A percentile compares a stretch with the other conserved stretches of the same genome.
phyloP scores from a whole-genome alignment of 2,888 invertebrate genomes.

The Pterostichus madidus region DNA sequence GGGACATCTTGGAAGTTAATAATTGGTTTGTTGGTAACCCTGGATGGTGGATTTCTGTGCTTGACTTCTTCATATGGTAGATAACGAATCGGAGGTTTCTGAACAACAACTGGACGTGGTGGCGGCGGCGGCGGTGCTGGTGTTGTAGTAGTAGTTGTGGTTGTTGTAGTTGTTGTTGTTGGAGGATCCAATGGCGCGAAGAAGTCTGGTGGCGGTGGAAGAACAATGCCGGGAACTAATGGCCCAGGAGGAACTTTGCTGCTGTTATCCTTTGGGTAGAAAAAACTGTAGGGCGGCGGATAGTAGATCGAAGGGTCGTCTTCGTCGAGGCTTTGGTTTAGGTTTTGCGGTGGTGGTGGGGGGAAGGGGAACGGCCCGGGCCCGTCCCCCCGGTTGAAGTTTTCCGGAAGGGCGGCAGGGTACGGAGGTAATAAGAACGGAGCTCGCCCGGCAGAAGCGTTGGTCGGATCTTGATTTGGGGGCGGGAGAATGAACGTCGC shows the following conservation, averaged over 20 bases:
- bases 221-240: slow-evolving; percentile 91
- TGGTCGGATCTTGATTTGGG: slow-evolving; percentile 82
- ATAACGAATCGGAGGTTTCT: slow-evolving; percentile 73
- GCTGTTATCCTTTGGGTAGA: slow-evolving; percentile 88
- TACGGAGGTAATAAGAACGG: slow-evolving; percentile 82
- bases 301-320: slow-evolving; percentile 95
- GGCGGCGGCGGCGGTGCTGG: slow-evolving; percentile 71
- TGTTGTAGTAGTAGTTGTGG: slow-evolving; percentile 75
- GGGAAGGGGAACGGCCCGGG: slow-evolving; percentile 80
- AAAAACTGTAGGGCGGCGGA: slow-evolving; percentile 94
- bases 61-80: slow-evolving; percentile 69
- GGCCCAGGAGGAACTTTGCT: slow-evolving; percentile 90
- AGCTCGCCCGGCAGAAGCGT: slow-evolving; percentile 84
- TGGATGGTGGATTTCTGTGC: slow-evolving; percentile 28
- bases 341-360: slow-evolving; percentile 77
- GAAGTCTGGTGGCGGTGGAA: slow-evolving; percentile 93
- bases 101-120: slow-evolving; percentile 15
- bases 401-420: slow-evolving; percentile 79
- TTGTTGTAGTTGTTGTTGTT: slow-evolving; percentile 75
- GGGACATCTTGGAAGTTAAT: slow-evolving; percentile 53
- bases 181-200: slow-evolving; percentile 85
- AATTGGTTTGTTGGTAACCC: slow-evolving; percentile 11
- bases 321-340: slow-evolving; percentile 86
- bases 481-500: slow-evolving; percentile 78
- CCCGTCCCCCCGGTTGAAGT: slow-evolving; percentile 76